Evolutionary conservation across 2,113 vertebrate species (phyloP).

Genomic region (Chionis minor): DNA sequence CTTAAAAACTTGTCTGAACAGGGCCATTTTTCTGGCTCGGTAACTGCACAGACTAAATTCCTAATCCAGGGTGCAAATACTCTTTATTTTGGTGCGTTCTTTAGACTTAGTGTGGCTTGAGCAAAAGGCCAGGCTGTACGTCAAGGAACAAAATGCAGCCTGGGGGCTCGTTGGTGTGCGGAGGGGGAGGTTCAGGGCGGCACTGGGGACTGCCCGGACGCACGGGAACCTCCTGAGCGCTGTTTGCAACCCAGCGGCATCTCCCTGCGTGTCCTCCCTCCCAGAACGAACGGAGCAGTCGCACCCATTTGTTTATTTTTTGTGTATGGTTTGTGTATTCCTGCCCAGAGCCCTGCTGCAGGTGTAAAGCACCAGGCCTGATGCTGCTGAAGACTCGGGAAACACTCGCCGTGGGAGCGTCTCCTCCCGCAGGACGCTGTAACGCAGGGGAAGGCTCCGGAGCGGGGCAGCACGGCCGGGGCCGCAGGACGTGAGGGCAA

Average conservation of each 20-base stretch:
- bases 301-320: too few relatives aligned
- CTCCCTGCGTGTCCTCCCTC: background rate
- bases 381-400: background rate
- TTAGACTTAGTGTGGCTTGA: background rate
- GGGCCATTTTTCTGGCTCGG: background rate
- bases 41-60: background rate
- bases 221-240: background rate
- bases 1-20: background rate
- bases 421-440: too few relatives aligned
- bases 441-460: too few relatives aligned
- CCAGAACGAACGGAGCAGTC: background rate
- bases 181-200: background rate
- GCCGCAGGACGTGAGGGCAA: background rate
- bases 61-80: background rate
- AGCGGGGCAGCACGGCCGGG: background rate
- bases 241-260: accelerated
- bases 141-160: background rate
- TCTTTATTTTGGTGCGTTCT: background rate
- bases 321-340: accelerated
- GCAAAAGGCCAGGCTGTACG: background rate
- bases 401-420: accelerated
- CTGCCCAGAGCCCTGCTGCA: accelerated
- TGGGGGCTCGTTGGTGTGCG: background rate
- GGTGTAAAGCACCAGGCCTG: background rate
- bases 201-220: background rate